These are phyloP conservation scores for Tychaedon coryphoeus DNA, from an alignment of 2,113 vertebrate genomes.

Conservation along the genomic window DNA sequence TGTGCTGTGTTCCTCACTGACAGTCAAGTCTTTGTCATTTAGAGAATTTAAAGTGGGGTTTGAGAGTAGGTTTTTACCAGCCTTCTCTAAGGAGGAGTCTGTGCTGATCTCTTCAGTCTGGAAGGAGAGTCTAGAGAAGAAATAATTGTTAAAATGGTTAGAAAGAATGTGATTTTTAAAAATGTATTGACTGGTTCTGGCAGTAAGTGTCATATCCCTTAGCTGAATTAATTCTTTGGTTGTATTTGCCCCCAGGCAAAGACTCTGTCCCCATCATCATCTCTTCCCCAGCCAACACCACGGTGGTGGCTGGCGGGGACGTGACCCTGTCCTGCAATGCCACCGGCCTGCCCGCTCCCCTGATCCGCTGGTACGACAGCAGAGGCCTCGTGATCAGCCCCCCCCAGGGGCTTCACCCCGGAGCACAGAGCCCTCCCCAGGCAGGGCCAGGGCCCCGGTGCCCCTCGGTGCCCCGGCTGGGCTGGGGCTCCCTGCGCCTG, in stretches of 20 bases:
- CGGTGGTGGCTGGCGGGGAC: slow-evolving; percentile 50
- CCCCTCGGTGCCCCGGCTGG: slow-evolving; percentile 35
- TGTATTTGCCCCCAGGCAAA: neutral
- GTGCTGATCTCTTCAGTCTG: neutral
- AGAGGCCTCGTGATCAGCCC: slow-evolving; percentile 60
- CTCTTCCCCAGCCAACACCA: slow-evolving; percentile 50
- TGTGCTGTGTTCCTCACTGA: rapidly evolving
- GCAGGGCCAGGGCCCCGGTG: slow-evolving; percentile 1
- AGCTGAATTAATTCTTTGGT: neutral
- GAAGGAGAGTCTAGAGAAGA: neutral
- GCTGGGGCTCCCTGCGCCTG: slow-evolving; percentile 72
- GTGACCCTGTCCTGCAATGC: slow-evolving; percentile 74
- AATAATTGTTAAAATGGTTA: neutral
- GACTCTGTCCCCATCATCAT: slow-evolving; percentile 67
- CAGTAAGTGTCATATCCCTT: neutral
- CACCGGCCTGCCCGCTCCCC: slow-evolving; percentile 65
- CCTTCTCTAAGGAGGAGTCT: neutral
- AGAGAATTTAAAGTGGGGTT: neutral
- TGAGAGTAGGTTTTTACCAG: neutral
- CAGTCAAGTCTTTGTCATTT: neutral
- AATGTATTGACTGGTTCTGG: neutral
- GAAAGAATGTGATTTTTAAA: neutral
- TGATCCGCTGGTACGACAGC: slow-evolving; percentile 72
- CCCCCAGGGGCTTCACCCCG: slow-evolving; percentile 58
- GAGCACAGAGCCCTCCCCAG: slow-evolving; percentile 17